phyloP scores from a whole-genome alignment of 1,140 invertebrate species.

The Cotesia vestalis region DNA sequence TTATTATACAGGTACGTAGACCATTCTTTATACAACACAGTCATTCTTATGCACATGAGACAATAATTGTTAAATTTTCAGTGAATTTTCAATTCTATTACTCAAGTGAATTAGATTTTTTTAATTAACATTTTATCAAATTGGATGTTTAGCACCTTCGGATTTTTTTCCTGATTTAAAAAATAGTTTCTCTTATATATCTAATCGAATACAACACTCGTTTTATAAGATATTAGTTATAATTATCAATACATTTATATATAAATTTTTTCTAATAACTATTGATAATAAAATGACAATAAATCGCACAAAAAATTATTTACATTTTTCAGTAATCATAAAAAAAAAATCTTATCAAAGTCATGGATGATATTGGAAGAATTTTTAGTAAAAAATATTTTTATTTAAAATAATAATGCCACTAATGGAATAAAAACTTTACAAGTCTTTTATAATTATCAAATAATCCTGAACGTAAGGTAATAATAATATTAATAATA shows the following conservation, averaged over 20 bases:
- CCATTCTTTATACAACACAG: slow-evolving; percentile 14
- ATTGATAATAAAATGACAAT: no score
- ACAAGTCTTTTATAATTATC: neutral
- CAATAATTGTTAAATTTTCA: neutral
- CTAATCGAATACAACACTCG: neutral
- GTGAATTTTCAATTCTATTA: neutral
- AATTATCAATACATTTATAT: no score
- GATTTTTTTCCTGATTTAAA: slow-evolving; percentile 3
- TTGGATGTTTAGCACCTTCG: slow-evolving; percentile 12
- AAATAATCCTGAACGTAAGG: no score
- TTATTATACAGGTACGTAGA: slow-evolving; percentile 22
- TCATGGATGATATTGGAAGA: slow-evolving; percentile 4
- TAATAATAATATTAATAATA: neutral
- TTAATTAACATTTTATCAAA: neutral
- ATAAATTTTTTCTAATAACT: no score
- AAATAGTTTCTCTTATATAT: neutral
- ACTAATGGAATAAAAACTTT: neutral
- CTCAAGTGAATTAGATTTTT: neutral
- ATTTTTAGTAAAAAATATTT: neutral
- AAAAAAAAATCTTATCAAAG: no score
- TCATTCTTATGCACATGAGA: slow-evolving; percentile 2
- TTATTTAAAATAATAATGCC: slow-evolving; percentile 18
- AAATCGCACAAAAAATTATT: no score
- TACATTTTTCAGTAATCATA: no score
- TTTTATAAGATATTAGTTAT: neutral